Evolutionary conservation across 2,888 invertebrate genomes (phyloP), one percentile per base, ranked within the genome.

Genomic region (Hipparchia sbordonii): DNA sequence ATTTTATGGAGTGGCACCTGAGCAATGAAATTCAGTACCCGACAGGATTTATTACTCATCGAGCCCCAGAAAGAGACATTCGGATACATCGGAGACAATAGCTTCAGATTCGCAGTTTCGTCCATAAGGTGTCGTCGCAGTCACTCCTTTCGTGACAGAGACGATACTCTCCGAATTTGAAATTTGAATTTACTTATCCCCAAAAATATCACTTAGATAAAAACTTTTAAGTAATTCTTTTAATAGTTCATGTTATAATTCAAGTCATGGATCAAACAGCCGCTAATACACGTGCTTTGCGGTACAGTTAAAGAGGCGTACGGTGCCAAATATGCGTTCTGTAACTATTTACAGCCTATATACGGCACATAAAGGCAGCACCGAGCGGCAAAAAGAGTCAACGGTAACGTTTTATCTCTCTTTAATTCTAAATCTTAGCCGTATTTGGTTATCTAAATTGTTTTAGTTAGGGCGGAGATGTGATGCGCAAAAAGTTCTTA

Each of bases 261-360:
- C 89, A 80, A 81, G 73, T 71, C 77, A 77, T 60, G 74, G 10
- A 46, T 56, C 74, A 51, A 10, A 69, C 57, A 68, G 72, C 67
- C 73, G 84, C 84, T 88, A 90, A 89, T 88, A 89, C 91, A 88
- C 85, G 86, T 89, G 89, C 89, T 91, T 88, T 90, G 91, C 90
- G 89, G 91, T 89, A 87, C 85, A 86, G 79, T 85, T 87, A 87
- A 91, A 90, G 87, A 86, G 80, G 84, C 82, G 80, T 79, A 83
- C 88, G 82, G 88, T 92, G 92, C 93, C 93, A 93, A 93, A 93
- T 91, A 91, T 88, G 92, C 87, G 81, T 79, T 83, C 80, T 81
- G 82, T 87, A 88, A 88, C 91, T 87, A 89, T 90, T 90, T 87
- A 86, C 82, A 74, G 76, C 66, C 91, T 91, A 79, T 90, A 88